Conservation (phyloP, 2,113 vertebrate species). For the Atlantisia rogersi region DNA sequence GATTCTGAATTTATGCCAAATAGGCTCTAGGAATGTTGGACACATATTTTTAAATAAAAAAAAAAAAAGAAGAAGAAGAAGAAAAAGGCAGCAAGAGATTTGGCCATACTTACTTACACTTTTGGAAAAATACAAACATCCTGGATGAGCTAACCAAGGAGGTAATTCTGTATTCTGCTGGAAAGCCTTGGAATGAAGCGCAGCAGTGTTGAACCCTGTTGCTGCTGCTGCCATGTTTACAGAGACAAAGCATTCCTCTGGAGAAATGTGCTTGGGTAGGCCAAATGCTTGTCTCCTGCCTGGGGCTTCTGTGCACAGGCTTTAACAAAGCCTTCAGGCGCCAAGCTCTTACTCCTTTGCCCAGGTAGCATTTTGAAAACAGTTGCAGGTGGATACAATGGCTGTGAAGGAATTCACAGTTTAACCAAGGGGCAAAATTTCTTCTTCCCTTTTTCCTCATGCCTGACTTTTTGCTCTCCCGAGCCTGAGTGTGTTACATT, state of each 20-base stretch:
- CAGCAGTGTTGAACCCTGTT: background rate
- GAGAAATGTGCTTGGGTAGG: background rate
- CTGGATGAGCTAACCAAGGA: background rate
- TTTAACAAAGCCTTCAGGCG: background rate
- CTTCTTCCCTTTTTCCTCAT: background rate
- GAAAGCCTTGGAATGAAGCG: background rate
- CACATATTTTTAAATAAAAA: background rate
- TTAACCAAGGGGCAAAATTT: background rate
- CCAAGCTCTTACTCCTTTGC: background rate
- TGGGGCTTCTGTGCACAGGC: background rate
- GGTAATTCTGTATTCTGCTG: background rate
- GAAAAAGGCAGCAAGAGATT: background rate
- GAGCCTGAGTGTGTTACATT: background rate
- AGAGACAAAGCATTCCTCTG: background rate
- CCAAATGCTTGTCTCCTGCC: background rate
- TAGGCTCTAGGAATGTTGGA: background rate
- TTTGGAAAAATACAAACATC: slow-evolving; percentile 37
- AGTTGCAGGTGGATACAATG: background rate
- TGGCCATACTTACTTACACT: background rate
- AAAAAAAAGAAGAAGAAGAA: background rate
- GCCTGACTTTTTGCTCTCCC: background rate
- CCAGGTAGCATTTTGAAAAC: background rate
- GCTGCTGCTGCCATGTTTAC: background rate
- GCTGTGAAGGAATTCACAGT: background rate
- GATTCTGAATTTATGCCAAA: background rate